These are phyloP conservation scores for Pachymerium ferrugineum DNA, from an alignment of 2,888 invertebrate species.

Conservation along the genomic window DNA sequence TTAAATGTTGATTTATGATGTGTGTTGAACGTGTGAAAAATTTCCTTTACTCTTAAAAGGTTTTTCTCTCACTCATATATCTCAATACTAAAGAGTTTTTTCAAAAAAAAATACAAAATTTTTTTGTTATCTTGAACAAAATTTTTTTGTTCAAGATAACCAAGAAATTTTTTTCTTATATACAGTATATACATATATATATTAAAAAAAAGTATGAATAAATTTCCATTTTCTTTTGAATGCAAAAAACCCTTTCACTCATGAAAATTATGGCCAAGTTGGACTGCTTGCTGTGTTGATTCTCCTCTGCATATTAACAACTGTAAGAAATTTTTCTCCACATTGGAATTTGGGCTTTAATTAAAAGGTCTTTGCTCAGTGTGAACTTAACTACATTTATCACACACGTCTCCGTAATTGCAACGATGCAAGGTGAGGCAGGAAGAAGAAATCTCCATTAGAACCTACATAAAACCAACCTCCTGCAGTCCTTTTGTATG, in stretches of 20 bases:
- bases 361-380: conserved; percentile 27
- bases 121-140: too few species aligned
- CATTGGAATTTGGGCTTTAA: conserved; percentile 13
- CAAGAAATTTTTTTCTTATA: too few species aligned
- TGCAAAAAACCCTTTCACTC: not conserved
- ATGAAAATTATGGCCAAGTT: not conserved
- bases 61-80: too few species aligned
- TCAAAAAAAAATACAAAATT: too few species aligned
- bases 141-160: too few species aligned
- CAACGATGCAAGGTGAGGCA: not conserved
- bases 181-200: too few species aligned
- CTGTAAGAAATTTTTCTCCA: conserved; percentile 1
- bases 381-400: conserved; percentile 22
- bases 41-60: too few species aligned
- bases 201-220: too few species aligned
- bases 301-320: conserved; percentile 21
- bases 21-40: too few species aligned
- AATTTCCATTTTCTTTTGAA: not conserved
- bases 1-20: too few species aligned
- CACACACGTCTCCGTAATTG: conserved; percentile 24
- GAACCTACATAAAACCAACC: conserved; percentile 5
- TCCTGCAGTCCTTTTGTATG: conserved; percentile 10
- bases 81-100: too few species aligned
- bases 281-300: conserved; percentile 16
- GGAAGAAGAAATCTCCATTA: not conserved